phyloP scores from a whole-genome alignment of 2,888 invertebrate genomes.

The Drosophila parthenogenetica region DNA sequence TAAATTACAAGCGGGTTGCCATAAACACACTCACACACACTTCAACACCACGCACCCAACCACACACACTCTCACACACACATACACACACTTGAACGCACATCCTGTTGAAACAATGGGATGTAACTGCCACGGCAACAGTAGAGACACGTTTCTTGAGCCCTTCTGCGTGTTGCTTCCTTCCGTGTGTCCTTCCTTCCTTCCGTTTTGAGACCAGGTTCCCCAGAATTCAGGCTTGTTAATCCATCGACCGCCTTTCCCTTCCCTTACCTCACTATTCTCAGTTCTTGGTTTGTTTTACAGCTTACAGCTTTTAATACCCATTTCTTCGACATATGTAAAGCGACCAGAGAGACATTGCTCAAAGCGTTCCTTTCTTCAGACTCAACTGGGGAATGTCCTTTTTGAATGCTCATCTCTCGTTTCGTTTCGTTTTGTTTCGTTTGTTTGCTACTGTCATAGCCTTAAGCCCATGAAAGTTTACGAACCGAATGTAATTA shows the following conservation, averaged over 20 bases:
- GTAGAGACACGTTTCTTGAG: conserved; percentile 65
- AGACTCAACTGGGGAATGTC: conserved; percentile 39
- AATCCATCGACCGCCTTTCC: conserved; percentile 33
- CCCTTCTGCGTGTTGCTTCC: conserved; percentile 65
- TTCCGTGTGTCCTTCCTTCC: conserved; percentile 55
- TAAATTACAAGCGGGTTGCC: conserved; percentile 61
- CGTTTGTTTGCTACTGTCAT: conserved; percentile 15
- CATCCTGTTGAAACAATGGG: conserved; percentile 67
- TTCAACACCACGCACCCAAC: conserved; percentile 27
- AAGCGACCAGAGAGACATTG: conserved; percentile 43
- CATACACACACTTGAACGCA: conserved; percentile 41
- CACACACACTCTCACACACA: conserved; percentile 9
- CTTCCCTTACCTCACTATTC: neutral
- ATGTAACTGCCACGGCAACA: conserved; percentile 40
- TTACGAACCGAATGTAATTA: conserved; percentile 44
- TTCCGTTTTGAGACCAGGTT: conserved; percentile 23
- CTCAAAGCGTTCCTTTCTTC: conserved; percentile 57
- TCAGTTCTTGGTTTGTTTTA: conserved; percentile 48
- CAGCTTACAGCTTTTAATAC: conserved; percentile 62
- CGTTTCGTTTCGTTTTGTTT: neutral
- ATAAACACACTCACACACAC: conserved; percentile 46
- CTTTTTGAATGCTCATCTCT: conserved; percentile 57
- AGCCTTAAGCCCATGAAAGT: conserved; percentile 29
- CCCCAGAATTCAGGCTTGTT: conserved; percentile 35
- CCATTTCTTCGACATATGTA: conserved; percentile 54